Base-by-base conservation (phyloP, 2,888 invertebrate genomes). In the Drosophila demipolita region DNA sequence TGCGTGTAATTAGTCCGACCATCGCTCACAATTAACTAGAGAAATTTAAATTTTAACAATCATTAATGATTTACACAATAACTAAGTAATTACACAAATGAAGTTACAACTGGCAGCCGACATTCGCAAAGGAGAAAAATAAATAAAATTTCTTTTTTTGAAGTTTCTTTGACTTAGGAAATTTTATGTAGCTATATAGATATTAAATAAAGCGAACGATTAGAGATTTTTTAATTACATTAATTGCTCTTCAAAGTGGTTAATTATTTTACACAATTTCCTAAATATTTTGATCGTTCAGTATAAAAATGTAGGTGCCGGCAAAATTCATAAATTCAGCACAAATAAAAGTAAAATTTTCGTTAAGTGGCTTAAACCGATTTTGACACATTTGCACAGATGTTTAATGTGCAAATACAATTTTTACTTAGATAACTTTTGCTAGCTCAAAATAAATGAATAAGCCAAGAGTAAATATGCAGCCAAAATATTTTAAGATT, bases 1-100 rank as follows among this genome's bases (percentile, higher is more conserved):
- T 73, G 48, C 38, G 8, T 38, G 50, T 49, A 66, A 79, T 61
- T 62, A 58, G 12, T 12, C 49, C 8, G 33, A 7, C n/a, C 29
- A 33, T 29, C 23, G 29, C 6, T 15, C 2, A 1, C 15, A 67
- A 52, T 15, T 42, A 52, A 52, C 35, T 26, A 7, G 6, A 36
- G 29, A 38, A 53, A 49, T 59, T 50, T 20, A 33, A 58, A 23
- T 8, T 45, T 45, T 3, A 9, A 20, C 9, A 52, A 29, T 29
- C 32, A 2, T 1, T 1, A 1, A 6, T 17, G 1, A 7, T 20
- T 9, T n/a, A 17, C 2, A 5, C 8, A n/a, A 12, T 29, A 7
- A 9, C 8, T n/a, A 8, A 1, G n/a, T 3, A 15, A 20, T 20
- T 12, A 7, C 7, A n/a, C 2, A 11, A n/a, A n/a, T 40, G 0